Evolutionary conservation across 2,888 invertebrate genomes (phyloP), one percentile per base, ranked within the genome.

Genomic region (Timandra comae): DNA sequence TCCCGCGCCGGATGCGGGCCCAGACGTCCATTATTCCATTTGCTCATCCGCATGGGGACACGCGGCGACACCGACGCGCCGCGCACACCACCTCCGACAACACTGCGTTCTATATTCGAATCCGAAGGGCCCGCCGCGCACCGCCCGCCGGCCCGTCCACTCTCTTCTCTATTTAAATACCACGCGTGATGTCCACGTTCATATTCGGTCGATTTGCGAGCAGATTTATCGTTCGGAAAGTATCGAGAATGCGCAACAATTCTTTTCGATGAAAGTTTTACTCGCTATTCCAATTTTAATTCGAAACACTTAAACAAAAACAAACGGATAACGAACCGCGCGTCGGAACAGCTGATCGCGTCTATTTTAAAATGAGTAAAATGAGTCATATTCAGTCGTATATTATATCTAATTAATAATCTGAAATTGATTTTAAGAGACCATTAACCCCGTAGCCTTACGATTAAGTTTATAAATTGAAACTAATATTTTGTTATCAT

Each of bases 11-110:
- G 85, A 85, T 84, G 85, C 85, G 84, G 85, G 85, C 82, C 74
- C 85, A 84, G 84, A 84, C 84, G 78, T 56, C 82, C 74, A 84
- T 85, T 85, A 85, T 85, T 67, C 84, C 84, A 85, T 85, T 84
- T 79, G 84, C 72, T 57, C 84, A 84, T 85, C 85, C 85, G 85
- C 81, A 74, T 76, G 76, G 81, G 84, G 79, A 77, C 82, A 66
- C 35, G 46, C 38, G 33, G 33, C 56, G 56, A 61, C 60, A 62
- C 62, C 52, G 52, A 53, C 55, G 43, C 52, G 50, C 41, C 50
- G 21, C 39, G 66, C 70, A 65, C 68, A 66, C 63, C 68, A 67
- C 64, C 60, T 60, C 55, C 61, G 56, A 58, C 54, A 52, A 51
- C 56, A 48, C 52, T 37, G 41, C 43, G 67, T 71, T 70, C 72